Evolutionary conservation across 2,113 vertebrate genomes (phyloP).

Genomic region (Peromyscus polionotus): DNA sequence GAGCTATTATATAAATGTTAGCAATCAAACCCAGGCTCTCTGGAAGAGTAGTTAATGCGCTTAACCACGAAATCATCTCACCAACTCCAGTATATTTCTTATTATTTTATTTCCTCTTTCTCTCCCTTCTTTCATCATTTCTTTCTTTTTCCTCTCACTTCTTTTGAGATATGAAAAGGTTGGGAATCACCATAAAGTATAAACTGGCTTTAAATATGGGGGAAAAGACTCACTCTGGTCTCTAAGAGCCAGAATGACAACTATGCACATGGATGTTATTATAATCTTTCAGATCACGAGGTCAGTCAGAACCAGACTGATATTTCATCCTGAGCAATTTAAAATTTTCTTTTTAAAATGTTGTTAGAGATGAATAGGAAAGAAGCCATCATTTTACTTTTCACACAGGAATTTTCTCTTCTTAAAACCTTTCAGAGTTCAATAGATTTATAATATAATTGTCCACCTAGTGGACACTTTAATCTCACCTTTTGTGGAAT

Average conservation of each 20-base stretch:
- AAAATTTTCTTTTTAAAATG: not conserved
- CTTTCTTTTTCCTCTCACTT: not conserved
- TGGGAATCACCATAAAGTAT: not conserved
- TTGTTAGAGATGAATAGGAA: not conserved
- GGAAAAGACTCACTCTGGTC: not conserved
- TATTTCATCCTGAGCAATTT: not conserved
- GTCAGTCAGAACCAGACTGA: not conserved
- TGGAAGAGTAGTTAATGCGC: not conserved
- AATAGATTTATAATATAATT: not conserved
- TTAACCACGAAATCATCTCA: no score
- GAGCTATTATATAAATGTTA: not conserved
- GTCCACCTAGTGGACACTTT: not conserved
- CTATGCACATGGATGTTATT: not conserved
- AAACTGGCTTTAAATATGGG: no score
- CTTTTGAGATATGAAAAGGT: not conserved
- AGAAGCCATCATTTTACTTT: not conserved
- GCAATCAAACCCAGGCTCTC: not conserved
- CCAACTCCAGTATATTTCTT: no score
- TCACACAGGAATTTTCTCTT: not conserved
- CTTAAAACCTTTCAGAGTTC: not conserved
- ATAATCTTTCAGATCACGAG: not conserved
- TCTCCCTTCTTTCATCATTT: not conserved
- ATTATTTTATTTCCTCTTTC: not conserved
- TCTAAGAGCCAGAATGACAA: no score
- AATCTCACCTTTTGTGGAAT: constrained; percentile 92